Base-by-base conservation (phyloP, 1,140 invertebrate genomes). In the Drosophila melanogaster region DNA sequence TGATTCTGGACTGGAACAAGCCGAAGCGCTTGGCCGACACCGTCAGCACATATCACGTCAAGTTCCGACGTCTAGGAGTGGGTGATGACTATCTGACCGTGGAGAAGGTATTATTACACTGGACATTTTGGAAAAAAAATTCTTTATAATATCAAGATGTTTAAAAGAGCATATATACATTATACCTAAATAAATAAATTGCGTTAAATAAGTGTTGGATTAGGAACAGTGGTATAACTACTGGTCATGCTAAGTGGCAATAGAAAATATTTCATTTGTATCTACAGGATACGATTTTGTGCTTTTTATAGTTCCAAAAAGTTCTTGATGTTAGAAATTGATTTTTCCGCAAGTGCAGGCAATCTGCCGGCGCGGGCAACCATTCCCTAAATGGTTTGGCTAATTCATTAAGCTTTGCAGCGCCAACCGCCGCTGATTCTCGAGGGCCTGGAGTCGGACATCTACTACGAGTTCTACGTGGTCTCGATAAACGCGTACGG, bases 401-500 rank as follows among this genome's bases (percentile, higher is more conserved):
- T 84, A 89, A 90, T 81, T 87, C 71, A 90, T 87, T 89, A 78
- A 80, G 76, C 61, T 84, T 89, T 77, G 62, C 77, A 94, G 94
- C 92, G 94, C 17, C 94, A 94, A 73, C 94, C 95, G 30, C 96
- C 96, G 6, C 95, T 94, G 78, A 94, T 97, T 61, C 90, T 97
- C 61, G 96, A 96, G 92, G 94, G 95, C 72, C 92, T 97, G 22
- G 94, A 95, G 75, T 94, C 95, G 6, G 94, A 95, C 81, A 94
- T 95, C 1, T 94, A 96, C 75, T 97, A 97, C 87, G 96, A 97
- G 91, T 95, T 96, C 60, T 97, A 95, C 81, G 95, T 97, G 15
- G 95, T 96, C 78, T 96, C 96, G n/a, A 94, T 95, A 22, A 97
- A 97, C 92, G 94, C 94, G 3, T 96, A 97, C 80, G 96, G 96